Evolutionary conservation across 2,113 vertebrate genomes (phyloP), one percentile per base, ranked within the genome.

Genomic region (Chaenocephalus aceratus): DNA sequence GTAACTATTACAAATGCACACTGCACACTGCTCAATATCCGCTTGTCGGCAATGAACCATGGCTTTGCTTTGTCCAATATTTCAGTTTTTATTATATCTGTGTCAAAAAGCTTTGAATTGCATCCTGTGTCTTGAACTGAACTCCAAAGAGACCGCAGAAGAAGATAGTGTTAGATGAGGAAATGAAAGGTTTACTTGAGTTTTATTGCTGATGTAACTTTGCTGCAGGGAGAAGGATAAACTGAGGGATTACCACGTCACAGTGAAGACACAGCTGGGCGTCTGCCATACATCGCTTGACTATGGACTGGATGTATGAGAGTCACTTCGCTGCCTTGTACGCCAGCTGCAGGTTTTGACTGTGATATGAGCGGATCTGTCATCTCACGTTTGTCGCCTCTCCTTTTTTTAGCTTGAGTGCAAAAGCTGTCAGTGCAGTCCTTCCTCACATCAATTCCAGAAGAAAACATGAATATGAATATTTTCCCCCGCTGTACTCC

Each of bases 131-230:
- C 56, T 54, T 14, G 5, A 54, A 63, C 18, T 70, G 59, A 59
- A 60, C 64, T 78, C n/a, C 21, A 14, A 57, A 26, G 18, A 23
- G 48, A 10, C 48, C 6, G 1, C 2, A 30, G 70, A 61, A 65
- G 41, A 13, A 66, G 15, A 67, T 23, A 6, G 1, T 4, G 45
- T 8, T 64, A 74, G 54, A 74, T 44, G 52, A 78, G n/a, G 72
- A 72, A 34, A 36, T 61, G n/a, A 59, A 69, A 64, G 26, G 30
- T 81, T 81, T 66, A 41, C 71, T 71, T 1, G 46, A 71, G 46
- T 30, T 63, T 77, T 59, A 16, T 23, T 57, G 36, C 46, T 46
- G 63, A 62, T 70, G 52, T 34, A 30, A 18, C 63, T 54, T 59
- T 18, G 34, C 57, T 21, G 66, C 52, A 16, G 72, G 45, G 52